Evolutionary conservation across 2,113 vertebrate species (phyloP).

Genomic region (Aptenodytes patagonicus): DNA sequence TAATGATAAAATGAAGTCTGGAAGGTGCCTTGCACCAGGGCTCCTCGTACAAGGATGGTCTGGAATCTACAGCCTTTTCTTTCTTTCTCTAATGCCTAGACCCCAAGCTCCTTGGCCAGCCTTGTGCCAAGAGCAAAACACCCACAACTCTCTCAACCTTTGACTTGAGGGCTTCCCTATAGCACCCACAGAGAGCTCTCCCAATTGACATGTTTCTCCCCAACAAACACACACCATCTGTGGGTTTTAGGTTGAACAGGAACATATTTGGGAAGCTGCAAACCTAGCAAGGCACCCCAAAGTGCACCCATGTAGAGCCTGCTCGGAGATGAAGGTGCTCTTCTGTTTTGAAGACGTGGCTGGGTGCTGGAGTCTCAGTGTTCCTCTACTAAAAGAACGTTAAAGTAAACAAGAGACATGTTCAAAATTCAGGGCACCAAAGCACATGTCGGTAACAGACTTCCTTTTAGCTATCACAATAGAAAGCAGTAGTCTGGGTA

Average conservation of each 20-base stretch:
- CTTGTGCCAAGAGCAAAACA: background rate
- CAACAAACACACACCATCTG: background rate
- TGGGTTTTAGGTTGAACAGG: background rate
- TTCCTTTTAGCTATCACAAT: background rate
- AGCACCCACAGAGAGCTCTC: background rate
- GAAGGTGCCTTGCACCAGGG: background rate
- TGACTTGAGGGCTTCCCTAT: background rate
- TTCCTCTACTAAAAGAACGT: background rate
- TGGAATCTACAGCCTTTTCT: background rate
- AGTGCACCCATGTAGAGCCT: accelerated
- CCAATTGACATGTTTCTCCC: background rate
- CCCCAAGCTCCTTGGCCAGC: background rate
- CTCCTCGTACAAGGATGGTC: background rate
- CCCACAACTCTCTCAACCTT: background rate
- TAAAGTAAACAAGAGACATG: background rate
- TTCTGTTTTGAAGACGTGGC: background rate
- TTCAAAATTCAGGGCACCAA: background rate
- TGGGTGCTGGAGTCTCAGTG: background rate
- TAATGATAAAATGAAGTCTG: background rate
- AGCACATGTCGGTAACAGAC: background rate
- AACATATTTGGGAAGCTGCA: background rate
- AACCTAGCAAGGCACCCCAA: background rate
- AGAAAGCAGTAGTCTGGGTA: background rate
- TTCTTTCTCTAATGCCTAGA: background rate
- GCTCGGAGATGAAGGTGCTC: background rate